Base-by-base conservation (phyloP, 2,888 invertebrate species). In the Spodoptera picta region DNA sequence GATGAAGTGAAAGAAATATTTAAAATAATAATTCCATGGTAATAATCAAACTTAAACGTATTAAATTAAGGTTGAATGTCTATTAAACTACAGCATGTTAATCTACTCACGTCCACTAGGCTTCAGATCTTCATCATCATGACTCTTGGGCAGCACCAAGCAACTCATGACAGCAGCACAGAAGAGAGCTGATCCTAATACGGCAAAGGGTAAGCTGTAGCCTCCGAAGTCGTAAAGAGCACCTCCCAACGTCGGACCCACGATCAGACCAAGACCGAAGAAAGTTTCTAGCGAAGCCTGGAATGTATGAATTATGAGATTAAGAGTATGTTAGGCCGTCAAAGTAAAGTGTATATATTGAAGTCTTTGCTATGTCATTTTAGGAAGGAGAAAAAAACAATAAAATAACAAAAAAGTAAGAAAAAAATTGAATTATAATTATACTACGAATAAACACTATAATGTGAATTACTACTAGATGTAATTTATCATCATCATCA, bases 241-340 rank as follows among this genome's bases (percentile, higher is more conserved):
- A 0, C 98, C 98, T 0, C 99, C 99, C 10, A 99, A 95, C 0
- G 98, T 98, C 0, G 99, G 99, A 0, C 99, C 99, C 0, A 98
- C 97, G 64, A 98, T 98, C 62, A 98, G 95, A 1, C 96, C 99
- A 81, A 96, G 95, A 0, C 98, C 98, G 86, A 98, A 98, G 89
- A 98, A 98, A 0, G 98, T 98, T 90, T 98, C 98, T 49, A 98
- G 87, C 0, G 97, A 97, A 1, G 97, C 97, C 97, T 97, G 86
- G 2, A 75, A 58, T 11, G 6, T 0, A 12, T 23, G 3, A n/a
- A 44, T 9, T 5, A 36, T 36, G 6, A 36, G 4, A 27, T 36
- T 36, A 31, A 6, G 6, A 31, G 2, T 36, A 9, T 36, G 9
- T 36, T 9, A 36, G 6, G 0, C 2, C 7, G 9, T 36, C 27